A percentile compares a stretch with the other conserved stretches of the same genome.
Evolutionary conservation across 2,113 vertebrate genomes (phyloP).

Genomic region (Solea senegalensis): DNA sequence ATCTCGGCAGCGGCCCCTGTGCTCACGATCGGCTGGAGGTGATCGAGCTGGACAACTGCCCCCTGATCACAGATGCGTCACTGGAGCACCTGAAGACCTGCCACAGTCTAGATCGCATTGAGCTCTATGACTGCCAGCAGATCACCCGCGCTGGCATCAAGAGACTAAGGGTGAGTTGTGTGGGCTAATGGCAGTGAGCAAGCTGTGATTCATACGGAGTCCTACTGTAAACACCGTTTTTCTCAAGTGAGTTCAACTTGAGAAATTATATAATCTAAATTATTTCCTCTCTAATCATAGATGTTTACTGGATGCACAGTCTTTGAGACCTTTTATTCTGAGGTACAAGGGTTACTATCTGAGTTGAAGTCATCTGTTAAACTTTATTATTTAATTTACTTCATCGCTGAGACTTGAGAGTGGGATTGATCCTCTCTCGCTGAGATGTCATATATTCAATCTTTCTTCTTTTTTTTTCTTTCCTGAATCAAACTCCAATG

Average conservation of each 20-base stretch:
- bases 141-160: slow-evolving; percentile 98
- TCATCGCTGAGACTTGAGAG: too few species aligned
- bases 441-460: not conserved
- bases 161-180: slow-evolving; percentile 90
- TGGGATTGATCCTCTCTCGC: not conserved
- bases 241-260: not conserved
- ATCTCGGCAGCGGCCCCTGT: slow-evolving; percentile 95
- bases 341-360: too few species aligned
- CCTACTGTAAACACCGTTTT: not conserved
- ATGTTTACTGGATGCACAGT: too few species aligned
- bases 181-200: not conserved
- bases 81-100: slow-evolving; percentile 98
- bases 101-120: slow-evolving; percentile 96
- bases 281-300: too few species aligned
- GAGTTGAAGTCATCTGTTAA: too few species aligned
- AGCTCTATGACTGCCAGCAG: slow-evolving; percentile 99
- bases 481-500: slow-evolving; percentile 22
- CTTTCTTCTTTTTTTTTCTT: slow-evolving; percentile 13
- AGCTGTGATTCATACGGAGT: slow-evolving; percentile 7
- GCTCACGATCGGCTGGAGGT: slow-evolving; percentile 96
- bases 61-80: slow-evolving; percentile 96
- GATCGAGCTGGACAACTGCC: slow-evolving; percentile 99
- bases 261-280: too few species aligned
- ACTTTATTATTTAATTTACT: too few species aligned
- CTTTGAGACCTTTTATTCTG: too few species aligned